Conservation (phyloP, 1,140 invertebrate genomes). For the Drusus annulatus region DNA sequence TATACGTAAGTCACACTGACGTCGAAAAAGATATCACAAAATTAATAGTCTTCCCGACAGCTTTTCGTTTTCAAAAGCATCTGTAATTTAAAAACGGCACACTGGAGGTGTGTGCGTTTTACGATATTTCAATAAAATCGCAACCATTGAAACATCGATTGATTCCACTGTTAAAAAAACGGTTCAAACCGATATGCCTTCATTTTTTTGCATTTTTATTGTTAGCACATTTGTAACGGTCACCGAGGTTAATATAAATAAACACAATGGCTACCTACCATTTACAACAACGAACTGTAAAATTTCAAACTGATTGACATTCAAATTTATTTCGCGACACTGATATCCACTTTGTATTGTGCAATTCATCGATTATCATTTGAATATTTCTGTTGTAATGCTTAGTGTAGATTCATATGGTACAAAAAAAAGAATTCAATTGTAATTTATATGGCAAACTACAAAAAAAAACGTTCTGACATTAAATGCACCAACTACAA, state of each 20-base stretch:
- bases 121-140: slow-evolving; percentile 39
- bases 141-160: slow-evolving; percentile 19
- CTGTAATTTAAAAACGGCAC: slow-evolving; percentile 8
- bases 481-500: no score
- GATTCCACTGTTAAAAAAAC: slow-evolving; percentile 13
- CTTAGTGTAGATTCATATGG: background rate
- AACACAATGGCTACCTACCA: background rate
- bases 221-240: slow-evolving; percentile 40
- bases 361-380: slow-evolving; percentile 9
- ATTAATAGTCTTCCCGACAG: slow-evolving; percentile 28
- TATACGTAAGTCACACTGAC: background rate
- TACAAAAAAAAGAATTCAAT: no score
- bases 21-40: slow-evolving; percentile 41
- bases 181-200: slow-evolving; percentile 16
- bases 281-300: background rate
- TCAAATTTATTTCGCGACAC: slow-evolving; percentile 23
- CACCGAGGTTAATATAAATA: slow-evolving; percentile 14
- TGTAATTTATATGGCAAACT: no score
- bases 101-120: slow-evolving; percentile 34
- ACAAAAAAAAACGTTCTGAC: no score
- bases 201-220: slow-evolving; percentile 6
- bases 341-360: slow-evolving; percentile 2
- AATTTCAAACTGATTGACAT: background rate
- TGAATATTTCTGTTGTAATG: background rate
- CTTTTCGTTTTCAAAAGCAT: slow-evolving; percentile 22